Evolutionary conservation across 2,113 vertebrate species (phyloP).

Genomic region (Burhinus oedicnemus): DNA sequence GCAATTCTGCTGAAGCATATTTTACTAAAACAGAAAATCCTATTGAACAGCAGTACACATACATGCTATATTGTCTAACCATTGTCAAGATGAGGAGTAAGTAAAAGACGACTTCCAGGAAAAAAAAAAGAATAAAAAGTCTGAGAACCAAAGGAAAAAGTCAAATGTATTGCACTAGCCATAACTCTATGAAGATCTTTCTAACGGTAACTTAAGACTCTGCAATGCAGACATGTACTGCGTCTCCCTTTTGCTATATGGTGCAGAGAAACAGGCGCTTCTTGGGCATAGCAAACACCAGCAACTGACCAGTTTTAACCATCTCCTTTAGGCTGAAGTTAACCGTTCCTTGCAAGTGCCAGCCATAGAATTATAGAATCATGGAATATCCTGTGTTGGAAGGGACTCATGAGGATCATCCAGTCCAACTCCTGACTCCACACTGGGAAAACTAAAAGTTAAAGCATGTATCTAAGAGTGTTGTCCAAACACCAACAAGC

Average conservation of each 20-base stretch:
- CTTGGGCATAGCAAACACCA: neutral
- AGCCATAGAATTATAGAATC: neutral
- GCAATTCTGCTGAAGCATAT: neutral
- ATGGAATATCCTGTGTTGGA: neutral
- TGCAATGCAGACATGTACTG: neutral
- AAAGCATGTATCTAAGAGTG: neutral
- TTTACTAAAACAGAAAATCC: neutral
- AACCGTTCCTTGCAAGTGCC: neutral
- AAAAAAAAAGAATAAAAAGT: neutral
- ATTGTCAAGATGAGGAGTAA: neutral
- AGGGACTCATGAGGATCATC: accelerated
- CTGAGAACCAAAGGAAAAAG: neutral
- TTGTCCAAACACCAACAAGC: neutral
- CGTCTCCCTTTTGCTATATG: neutral
- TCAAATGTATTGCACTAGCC: neutral
- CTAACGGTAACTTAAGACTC: neutral
- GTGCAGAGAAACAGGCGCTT: neutral
- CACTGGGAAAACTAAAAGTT: neutral
- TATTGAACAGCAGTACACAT: neutral
- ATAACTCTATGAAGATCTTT: neutral
- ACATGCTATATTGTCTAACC: neutral
- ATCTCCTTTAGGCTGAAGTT: neutral
- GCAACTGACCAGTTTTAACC: neutral
- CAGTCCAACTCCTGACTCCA: neutral
- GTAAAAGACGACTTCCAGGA: neutral